phyloP scores from a whole-genome alignment of 2,113 vertebrate species.

The Orientallactaga bullata region DNA sequence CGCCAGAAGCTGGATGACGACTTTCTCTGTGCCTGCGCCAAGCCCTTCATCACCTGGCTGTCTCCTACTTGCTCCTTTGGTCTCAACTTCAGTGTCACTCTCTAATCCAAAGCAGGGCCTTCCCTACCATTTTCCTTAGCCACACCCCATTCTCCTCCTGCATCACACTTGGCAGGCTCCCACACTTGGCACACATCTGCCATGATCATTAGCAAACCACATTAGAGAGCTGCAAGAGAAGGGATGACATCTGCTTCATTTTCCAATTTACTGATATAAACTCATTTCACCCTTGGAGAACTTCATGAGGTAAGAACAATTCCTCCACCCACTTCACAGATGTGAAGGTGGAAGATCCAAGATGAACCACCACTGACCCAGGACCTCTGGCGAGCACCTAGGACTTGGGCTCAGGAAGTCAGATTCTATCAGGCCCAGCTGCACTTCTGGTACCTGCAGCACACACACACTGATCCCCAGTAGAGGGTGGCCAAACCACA shows the following conservation, averaged over 20 bases:
- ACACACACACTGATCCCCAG: fast-evolving
- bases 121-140: too few relatives aligned
- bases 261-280: neutral
- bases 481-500: neutral
- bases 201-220: neutral
- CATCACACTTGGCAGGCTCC: too few relatives aligned
- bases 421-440: neutral
- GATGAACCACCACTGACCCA: neutral
- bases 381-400: neutral
- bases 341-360: neutral
- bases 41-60: neutral
- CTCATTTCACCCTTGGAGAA: neutral
- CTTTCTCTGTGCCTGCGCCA: neutral
- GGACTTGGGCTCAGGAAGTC: neutral
- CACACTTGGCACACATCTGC: neutral
- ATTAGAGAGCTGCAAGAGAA: neutral
- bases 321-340: neutral
- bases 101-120: neutral
- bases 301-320: neutral
- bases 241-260: neutral
- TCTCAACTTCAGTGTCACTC: neutral
- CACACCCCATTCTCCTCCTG: neutral
- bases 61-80: neutral
- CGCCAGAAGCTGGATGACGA: too few relatives aligned
- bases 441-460: neutral